Evolutionary conservation across 2,113 vertebrate genomes (phyloP), one percentile per base, ranked within the genome.

Genomic region (Trinectes maculatus): DNA sequence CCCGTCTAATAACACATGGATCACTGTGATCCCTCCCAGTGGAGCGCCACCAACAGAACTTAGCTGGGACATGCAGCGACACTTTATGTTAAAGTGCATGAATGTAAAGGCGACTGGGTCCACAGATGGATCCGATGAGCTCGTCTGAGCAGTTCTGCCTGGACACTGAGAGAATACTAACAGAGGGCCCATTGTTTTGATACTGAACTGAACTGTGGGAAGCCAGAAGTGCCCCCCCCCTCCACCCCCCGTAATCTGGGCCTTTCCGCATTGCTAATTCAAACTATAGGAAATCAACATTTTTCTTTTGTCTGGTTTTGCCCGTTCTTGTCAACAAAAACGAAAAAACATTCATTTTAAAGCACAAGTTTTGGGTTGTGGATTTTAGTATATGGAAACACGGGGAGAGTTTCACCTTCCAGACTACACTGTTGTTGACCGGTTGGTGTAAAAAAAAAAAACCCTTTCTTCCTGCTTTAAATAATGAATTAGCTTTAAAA

Each of bases 401-500:
- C 1, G 1, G 29, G 49, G 61, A 21, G 15, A 28, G 22, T 49
- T 62, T 70, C 24, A 54, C 51, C 19, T 63, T 9, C 0, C 6
- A 66, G 62, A 26, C 26, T 69, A 26, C 87, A 81, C 31, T 91
- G 89, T 82, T 85, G 79, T 86, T 87, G 63, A 25, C 61, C 56
- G 52, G 31, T 55, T 70, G 51, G 64, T 81, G 82, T 85, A 81
- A 84, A 91, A 90, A 87, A 91, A 90, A 87, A 19, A 53, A 51
- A 86, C 71, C 80, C 70, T 87, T 89, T 90, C 87, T 88, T 91
- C 82, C 85, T 84, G 85, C 63, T 60, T 72, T 91, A 76, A 92
- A 92, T 92, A 88, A 91, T 90, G 88, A 74, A 93, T 92, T 75
- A 78, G 80, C 74, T 92, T 89, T 90, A 91, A 91, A 91, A 92